Evolutionary conservation across 2,113 vertebrate species (phyloP), one percentile per base, ranked within the genome.

Genomic region (Panthera tigris): DNA sequence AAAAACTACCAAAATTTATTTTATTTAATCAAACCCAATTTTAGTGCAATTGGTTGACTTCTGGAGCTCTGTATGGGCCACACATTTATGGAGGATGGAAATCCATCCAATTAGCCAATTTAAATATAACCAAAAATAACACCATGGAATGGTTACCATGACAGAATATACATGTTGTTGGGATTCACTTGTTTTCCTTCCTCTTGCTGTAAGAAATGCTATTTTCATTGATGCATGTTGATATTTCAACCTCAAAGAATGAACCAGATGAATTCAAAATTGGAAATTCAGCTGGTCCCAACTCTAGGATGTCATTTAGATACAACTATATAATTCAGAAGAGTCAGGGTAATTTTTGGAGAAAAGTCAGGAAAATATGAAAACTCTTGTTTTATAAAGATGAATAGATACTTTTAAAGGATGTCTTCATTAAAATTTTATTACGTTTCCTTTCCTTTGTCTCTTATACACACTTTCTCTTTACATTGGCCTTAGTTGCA

Each of bases 401-500:
- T 69, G 2, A 66, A 33, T 13, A 73, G 0, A 13, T 63, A 3
- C 45, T 76, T 87, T 79, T 16, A 76, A 69, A 36, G 65, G 29
- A 73, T 48, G 31, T 0, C 27, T 16, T 79, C 74, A 83, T 74
- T 74, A 57, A 92, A 57, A 63, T 66, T 39, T 73, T 89, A 29
- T 50, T 50, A 2, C 39, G 1, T 48, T 74, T 84, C 7, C 65
- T 90, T 88, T 76, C 10, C 4, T 82, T 78, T 52, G 27, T 92
- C 19, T 98, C 74, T 95, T 25, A 29, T n/a, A 45, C 1, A 36
- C 6, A 33, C 10, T 96, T 96, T 76, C 85, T 79, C 69, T 91
- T 78, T 89, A 21, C 25, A 79, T 71, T 78, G 52, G 63, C 68
- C 87, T 96, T 95, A 97, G 88, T n/a, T 97, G 65, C 4, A 93